phyloP scores from a whole-genome alignment of 2,888 invertebrate genomes.

The Cataglyphis altisquamis region DNA sequence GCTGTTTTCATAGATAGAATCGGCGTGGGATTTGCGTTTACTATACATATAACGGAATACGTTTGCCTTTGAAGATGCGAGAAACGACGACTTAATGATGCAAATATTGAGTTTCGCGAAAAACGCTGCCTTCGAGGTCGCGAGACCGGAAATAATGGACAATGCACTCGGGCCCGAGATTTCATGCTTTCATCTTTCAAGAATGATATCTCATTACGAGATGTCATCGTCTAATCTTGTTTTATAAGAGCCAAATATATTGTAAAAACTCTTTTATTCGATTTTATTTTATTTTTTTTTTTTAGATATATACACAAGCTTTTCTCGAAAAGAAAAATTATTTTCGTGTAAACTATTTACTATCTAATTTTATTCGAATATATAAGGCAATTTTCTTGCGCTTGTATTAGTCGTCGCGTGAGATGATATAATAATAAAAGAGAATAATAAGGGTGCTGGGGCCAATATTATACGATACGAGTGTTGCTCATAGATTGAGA shows the following conservation, averaged over 20 bases:
- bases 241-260: neutral
- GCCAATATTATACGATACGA: conserved; percentile 81
- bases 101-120: conserved; percentile 31
- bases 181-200: conserved; percentile 27
- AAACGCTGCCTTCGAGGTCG: conserved; percentile 24
- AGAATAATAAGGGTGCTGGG: conserved; percentile 81
- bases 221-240: neutral
- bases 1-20: conserved; percentile 57
- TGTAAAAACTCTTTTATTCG: neutral
- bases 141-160: conserved; percentile 30
- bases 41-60: conserved; percentile 53
- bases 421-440: conserved; percentile 68
- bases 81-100: conserved; percentile 39
- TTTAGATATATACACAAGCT: neutral
- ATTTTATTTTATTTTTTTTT: too few species aligned
- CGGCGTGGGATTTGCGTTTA: conserved; percentile 61
- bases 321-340: neutral
- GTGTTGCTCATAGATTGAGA: conserved; percentile 72
- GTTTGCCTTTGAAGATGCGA: conserved; percentile 44
- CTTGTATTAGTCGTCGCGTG: conserved; percentile 44
- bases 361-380: conserved; percentile 15
- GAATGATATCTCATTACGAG: neutral
- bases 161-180: conserved; percentile 5
- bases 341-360: neutral
- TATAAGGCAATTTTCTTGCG: conserved; percentile 14